Conservation (phyloP, 2,113 vertebrate species). For the Microcebus tavaratra region DNA sequence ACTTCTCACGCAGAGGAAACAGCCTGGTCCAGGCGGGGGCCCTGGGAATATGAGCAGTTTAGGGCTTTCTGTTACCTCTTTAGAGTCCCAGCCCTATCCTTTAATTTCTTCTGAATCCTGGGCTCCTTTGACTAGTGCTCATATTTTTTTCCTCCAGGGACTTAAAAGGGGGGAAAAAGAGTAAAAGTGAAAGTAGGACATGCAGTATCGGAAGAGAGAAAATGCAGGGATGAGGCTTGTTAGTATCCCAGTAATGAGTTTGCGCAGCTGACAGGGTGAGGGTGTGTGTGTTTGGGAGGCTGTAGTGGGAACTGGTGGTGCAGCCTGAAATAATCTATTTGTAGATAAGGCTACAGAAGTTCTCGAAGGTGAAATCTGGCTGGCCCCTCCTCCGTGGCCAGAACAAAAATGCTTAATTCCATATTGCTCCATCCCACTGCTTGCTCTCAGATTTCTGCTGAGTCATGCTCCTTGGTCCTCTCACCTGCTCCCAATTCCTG, state of each 20-base stretch:
- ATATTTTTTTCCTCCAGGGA: neutral
- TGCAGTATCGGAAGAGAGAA: neutral
- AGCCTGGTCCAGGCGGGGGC: neutral
- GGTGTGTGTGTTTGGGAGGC: neutral
- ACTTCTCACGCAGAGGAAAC: neutral
- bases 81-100: neutral
- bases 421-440: neutral
- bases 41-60: no score
- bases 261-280: neutral
- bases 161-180: neutral
- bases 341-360: neutral
- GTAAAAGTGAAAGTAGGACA: neutral
- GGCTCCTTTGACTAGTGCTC: neutral
- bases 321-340: neutral
- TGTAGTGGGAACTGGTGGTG: neutral
- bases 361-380: neutral
- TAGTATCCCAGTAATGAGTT: neutral
- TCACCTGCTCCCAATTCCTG: neutral
- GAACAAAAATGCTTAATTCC: neutral
- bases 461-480: constrained; percentile 28
- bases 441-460: neutral
- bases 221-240: neutral
- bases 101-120: neutral
- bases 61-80: neutral
- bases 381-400: neutral